Conservation (phyloP, 1,140 invertebrate species). For the Bombyx mori region ASM3026992v2 NC_085122.1:13002001-13002500, state of each 20-base stretch:
- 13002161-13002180: slow-evolving; percentile 91
- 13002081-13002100: slow-evolving; percentile 56
- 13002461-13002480: no score
- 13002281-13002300: no score
- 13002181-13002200: slow-evolving; percentile 85
- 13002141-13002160: slow-evolving; percentile 90
- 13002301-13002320: no score
- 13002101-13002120: slow-evolving; percentile 75
- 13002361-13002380: not conserved
- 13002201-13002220: slow-evolving; percentile 87
- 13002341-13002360: not conserved
- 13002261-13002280: no score
- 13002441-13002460: slow-evolving; percentile 3
- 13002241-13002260: slow-evolving; percentile 4
- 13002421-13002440: not conserved
- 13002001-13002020: no score
- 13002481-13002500: not conserved
- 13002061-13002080: not conserved
- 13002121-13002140: slow-evolving; percentile 79
- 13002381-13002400: not conserved
- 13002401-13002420: not conserved
- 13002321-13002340: no score
- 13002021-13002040: no score
- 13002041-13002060: no score
- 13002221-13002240: slow-evolving; percentile 92